Percentiles rank a stretch among this genome's conserved stretches.
Evolutionary conservation across 1,140 invertebrate genomes (phyloP).

Genomic region (Planococcus citri): DNA sequence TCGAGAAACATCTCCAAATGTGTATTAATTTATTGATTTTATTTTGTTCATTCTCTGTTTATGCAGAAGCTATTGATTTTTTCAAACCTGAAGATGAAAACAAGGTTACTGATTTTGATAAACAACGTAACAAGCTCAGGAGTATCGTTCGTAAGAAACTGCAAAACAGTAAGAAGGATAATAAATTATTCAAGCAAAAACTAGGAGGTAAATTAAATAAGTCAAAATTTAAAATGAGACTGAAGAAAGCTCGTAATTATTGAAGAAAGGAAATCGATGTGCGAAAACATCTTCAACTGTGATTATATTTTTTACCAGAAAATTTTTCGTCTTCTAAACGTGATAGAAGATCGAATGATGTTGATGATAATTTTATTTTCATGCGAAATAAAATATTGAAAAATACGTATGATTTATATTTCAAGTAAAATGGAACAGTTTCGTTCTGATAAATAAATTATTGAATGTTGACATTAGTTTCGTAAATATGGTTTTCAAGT

Average conservation of each 20-base stretch:
- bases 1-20: not conserved
- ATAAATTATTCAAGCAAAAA: conserved; percentile 9
- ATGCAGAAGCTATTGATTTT: not conserved
- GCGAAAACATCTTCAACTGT: too few relatives aligned
- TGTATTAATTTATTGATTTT: not conserved
- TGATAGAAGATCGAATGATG: too few relatives aligned
- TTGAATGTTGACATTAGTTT: too few relatives aligned
- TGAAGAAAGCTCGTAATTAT: conserved; percentile 4
- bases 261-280: too few relatives aligned
- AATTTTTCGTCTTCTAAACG: too few relatives aligned
- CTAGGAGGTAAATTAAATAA: conserved; percentile 11
- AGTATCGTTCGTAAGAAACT: conserved; percentile 1
- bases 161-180: not conserved
- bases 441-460: too few relatives aligned
- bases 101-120: not conserved
- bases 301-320: too few relatives aligned
- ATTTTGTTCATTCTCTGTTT: not conserved
- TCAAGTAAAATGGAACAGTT: too few relatives aligned
- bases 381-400: too few relatives aligned
- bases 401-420: too few relatives aligned
- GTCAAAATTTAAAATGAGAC: conserved; percentile 9
- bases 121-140: not conserved
- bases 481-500: too few relatives aligned
- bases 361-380: too few relatives aligned
- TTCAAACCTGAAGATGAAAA: not conserved